Evolutionary conservation across 2,888 invertebrate genomes (phyloP).

Genomic region (Epirrhoe alternata): DNA sequence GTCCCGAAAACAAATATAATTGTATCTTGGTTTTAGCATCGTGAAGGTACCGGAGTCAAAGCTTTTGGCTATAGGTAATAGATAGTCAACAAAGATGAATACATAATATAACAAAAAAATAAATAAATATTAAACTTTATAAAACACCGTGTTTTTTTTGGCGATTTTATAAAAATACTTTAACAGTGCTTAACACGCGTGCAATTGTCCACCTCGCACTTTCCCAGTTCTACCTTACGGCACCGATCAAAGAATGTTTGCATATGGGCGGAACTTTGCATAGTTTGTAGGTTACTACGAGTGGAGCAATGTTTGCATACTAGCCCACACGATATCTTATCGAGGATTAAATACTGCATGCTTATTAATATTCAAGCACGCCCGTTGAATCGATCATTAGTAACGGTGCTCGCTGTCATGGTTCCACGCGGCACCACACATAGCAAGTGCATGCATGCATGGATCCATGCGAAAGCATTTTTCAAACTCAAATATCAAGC

Average conservation of each 20-base stretch:
- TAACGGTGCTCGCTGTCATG: constrained; percentile 61
- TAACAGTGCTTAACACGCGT: too few relatives aligned
- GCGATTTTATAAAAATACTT: too few relatives aligned
- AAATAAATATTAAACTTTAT: too few relatives aligned
- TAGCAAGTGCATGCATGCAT: constrained; percentile 26
- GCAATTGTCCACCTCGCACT: not conserved
- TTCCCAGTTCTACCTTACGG: not conserved
- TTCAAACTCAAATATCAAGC: not conserved
- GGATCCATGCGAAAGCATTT: constrained; percentile 22
- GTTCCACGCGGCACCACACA: constrained; percentile 41
- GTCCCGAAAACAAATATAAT: too few relatives aligned
- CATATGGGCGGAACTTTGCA: constrained; percentile 5
- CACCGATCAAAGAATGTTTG: not conserved
- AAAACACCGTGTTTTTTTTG: too few relatives aligned
- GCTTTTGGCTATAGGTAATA: too few relatives aligned
- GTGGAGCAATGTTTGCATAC: constrained; percentile 33
- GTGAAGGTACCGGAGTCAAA: too few relatives aligned
- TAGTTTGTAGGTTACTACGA: constrained; percentile 10
- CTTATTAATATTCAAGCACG: constrained; percentile 57
- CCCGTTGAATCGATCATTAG: constrained; percentile 64
- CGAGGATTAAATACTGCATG: constrained; percentile 51
- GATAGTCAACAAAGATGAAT: too few relatives aligned
- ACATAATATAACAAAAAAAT: too few relatives aligned
- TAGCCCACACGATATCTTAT: constrained; percentile 47
- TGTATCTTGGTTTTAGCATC: too few relatives aligned